phyloP scores from a whole-genome alignment of 2,797 vertebrate species.

The Valencia hispanica region DNA sequence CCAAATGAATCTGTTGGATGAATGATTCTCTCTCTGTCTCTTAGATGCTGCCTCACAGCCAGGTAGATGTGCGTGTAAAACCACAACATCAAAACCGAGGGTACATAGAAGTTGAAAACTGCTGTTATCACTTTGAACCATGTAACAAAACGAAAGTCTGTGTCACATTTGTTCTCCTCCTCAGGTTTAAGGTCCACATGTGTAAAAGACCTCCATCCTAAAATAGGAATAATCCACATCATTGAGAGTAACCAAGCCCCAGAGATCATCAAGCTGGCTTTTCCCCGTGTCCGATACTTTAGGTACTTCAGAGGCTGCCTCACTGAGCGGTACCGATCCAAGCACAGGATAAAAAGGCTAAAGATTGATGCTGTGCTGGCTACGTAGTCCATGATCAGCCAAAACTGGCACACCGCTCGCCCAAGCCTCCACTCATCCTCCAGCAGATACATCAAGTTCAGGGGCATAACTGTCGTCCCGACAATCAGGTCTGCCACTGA shows the following conservation, averaged over 20 bases:
- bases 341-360: constrained; percentile 92
- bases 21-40: constrained; percentile 83
- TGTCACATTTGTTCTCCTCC: constrained; percentile 86
- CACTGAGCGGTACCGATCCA: constrained; percentile 94
- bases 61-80: constrained; percentile 92
- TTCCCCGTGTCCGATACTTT: constrained; percentile 89
- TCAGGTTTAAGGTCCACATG: constrained; percentile 79
- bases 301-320: constrained; percentile 91
- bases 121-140: constrained; percentile 95
- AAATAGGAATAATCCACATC: constrained; percentile 92
- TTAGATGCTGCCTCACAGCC: constrained; percentile 86
- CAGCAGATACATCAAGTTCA: constrained; percentile 89
- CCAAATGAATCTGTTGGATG: constrained; percentile 77
- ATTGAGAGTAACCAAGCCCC: constrained; percentile 91
- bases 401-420: constrained; percentile 88
- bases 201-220: constrained; percentile 89
- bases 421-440: constrained; percentile 85
- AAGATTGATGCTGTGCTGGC: constrained; percentile 97
- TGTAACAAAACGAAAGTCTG: constrained; percentile 89
- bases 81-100: constrained; percentile 92
- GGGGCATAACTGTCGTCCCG: constrained; percentile 92
- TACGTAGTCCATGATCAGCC: constrained; percentile 98
- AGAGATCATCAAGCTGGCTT: constrained; percentile 85
- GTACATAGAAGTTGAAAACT: constrained; percentile 93
- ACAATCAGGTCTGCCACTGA: constrained; percentile 93